Evolutionary conservation across 2,888 invertebrate genomes (phyloP).

Genomic region (Oxyteleia sp.): DNA sequence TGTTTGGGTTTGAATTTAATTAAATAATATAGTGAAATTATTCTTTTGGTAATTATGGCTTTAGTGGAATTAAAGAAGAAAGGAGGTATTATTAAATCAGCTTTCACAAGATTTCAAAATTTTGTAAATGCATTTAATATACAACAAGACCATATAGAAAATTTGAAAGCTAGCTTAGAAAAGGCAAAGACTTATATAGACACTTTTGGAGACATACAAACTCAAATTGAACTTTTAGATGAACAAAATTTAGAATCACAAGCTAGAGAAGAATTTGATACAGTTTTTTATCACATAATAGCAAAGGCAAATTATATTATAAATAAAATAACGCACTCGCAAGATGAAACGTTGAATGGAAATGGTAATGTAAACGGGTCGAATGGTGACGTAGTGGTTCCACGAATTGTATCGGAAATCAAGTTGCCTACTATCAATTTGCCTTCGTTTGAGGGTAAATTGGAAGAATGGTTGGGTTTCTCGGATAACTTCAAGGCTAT

Average conservation of each 20-base stretch:
- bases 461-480: constrained; percentile 24
- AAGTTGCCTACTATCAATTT: constrained; percentile 24
- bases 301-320: constrained; percentile 16
- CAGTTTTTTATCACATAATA: background rate
- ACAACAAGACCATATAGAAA: background rate
- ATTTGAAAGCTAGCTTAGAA: constrained; percentile 33
- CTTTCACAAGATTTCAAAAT: constrained; percentile 22
- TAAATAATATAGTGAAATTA: no score
- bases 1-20: no score
- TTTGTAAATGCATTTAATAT: constrained; percentile 16
- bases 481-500: constrained; percentile 62
- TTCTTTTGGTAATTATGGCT: background rate
- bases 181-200: constrained; percentile 28
- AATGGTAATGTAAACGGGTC: background rate
- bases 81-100: constrained; percentile 14
- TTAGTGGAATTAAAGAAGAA: constrained; percentile 21
- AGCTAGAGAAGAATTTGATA: constrained; percentile 21
- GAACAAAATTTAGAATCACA: background rate
- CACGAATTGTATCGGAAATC: background rate
- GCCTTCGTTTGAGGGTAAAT: constrained; percentile 25
- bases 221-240: constrained; percentile 14
- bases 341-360: no score
- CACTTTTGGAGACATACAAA: constrained; percentile 5
- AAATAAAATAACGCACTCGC: no score
- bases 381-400: background rate